Conservation (phyloP, 2,113 vertebrate genomes). For the Dromiciops gliroides region DNA sequence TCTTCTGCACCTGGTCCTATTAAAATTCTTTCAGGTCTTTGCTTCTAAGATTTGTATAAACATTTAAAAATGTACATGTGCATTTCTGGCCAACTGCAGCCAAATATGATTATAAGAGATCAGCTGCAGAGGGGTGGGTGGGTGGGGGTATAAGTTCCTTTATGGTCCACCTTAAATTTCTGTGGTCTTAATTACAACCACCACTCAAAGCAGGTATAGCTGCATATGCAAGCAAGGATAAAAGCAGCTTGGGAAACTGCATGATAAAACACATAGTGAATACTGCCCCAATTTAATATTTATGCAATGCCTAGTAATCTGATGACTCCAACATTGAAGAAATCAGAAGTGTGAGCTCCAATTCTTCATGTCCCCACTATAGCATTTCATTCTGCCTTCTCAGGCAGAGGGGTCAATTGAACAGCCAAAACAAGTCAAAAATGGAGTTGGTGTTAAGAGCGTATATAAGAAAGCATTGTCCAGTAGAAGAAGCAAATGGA, state of each 20-base stretch:
- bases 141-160: not conserved
- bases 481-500: not conserved
- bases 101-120: not conserved
- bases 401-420: not conserved
- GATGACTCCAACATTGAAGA: conserved; percentile 51
- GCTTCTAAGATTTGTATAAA: not conserved
- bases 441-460: not conserved
- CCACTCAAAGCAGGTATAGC: not conserved
- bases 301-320: conserved; percentile 32
- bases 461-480: not conserved
- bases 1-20: not conserved
- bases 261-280: conserved; percentile 5
- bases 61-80: not conserved
- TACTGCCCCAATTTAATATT: not conserved
- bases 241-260: conserved; percentile 1
- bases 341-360: conserved; percentile 18
- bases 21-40: not conserved
- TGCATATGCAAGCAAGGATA: not conserved
- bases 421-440: conserved; percentile 21
- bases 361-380: not conserved
- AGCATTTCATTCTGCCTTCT: too few relatives aligned
- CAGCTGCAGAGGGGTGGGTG: not conserved
- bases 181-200: not conserved
- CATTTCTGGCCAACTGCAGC: not conserved
- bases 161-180: not conserved